Percentiles rank a stretch among this genome's conserved stretches.
Conservation (phyloP, 2,113 vertebrate genomes). For the Labrus mixtus region DNA sequence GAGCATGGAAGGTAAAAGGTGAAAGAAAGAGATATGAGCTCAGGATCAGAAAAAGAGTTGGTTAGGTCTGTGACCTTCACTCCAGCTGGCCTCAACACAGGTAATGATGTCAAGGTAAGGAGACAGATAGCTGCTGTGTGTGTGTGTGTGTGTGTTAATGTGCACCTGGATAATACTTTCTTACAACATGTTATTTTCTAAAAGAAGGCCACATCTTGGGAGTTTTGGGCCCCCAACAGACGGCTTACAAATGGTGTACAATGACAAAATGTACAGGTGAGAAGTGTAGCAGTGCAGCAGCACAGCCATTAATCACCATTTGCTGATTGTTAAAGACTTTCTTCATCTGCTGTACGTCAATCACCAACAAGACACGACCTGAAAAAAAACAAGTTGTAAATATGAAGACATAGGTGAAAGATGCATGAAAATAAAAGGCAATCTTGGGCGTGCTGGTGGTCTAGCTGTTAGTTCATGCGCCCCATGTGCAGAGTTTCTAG, state of each 20-base stretch:
- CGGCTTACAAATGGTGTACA: too few species aligned
- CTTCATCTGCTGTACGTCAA: neutral
- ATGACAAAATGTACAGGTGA: too few species aligned
- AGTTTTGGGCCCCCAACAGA: too few species aligned
- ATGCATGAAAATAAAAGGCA: neutral
- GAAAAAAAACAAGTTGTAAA: neutral
- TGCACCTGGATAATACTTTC: too few species aligned
- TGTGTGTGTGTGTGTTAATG: constrained; percentile 1
- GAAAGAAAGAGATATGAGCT: constrained; percentile 56
- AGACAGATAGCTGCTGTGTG: constrained; percentile 57
- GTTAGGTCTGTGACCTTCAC: constrained; percentile 65
- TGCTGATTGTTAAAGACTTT: neutral
- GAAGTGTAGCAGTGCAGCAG: too few species aligned
- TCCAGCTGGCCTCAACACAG: constrained; percentile 49
- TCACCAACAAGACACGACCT: neutral
- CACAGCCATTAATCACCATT: too few species aligned
- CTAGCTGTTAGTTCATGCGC: too few species aligned
- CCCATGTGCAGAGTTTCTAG: too few species aligned
- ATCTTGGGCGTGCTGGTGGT: neutral
- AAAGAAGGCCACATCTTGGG: too few species aligned
- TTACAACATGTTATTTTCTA: too few species aligned
- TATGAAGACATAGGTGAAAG: neutral
- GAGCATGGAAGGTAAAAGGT: constrained; percentile 69
- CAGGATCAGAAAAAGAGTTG: constrained; percentile 52
- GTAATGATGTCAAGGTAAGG: constrained; percentile 62